Conservation (phyloP, 2,888 invertebrate genomes). For the Adelphocoris suturalis region DNA sequence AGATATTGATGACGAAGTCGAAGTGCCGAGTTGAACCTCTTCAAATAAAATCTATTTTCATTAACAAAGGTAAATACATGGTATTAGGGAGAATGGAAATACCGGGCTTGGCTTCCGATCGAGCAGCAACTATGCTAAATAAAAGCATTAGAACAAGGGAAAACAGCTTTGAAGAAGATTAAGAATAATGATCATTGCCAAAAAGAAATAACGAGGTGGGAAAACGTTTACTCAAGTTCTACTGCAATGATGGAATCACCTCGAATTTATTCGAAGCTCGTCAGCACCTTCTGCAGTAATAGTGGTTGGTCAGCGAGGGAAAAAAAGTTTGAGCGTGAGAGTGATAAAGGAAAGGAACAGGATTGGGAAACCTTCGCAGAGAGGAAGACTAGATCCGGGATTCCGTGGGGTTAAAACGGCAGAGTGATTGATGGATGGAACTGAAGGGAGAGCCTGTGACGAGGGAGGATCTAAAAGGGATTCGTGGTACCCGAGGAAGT, state of each 20-base stretch:
- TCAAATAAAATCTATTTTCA: too few species aligned
- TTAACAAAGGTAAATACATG: too few species aligned
- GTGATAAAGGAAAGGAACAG: constrained; percentile 34
- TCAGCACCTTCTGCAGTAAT: constrained; percentile 36
- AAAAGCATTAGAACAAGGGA: too few species aligned
- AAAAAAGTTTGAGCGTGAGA: background rate
- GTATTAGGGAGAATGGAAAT: too few species aligned
- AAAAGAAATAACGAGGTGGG: background rate
- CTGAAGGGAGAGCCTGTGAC: constrained; percentile 40
- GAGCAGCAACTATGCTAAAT: too few species aligned
- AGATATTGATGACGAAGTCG: too few species aligned
- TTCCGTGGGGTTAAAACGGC: constrained; percentile 38
- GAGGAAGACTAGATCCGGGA: constrained; percentile 6
- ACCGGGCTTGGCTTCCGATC: too few species aligned
- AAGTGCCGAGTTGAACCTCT: too few species aligned
- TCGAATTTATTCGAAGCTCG: constrained; percentile 40
- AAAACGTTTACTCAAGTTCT: background rate
- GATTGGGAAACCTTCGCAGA: background rate
- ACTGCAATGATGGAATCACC: constrained; percentile 4
- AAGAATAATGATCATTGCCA: background rate
- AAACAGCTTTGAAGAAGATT: too few species aligned
- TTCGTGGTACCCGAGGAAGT: constrained; percentile 57
- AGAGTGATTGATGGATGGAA: constrained; percentile 64
- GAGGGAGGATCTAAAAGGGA: constrained; percentile 60
- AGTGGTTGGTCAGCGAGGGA: constrained; percentile 24